Base-by-base conservation (phyloP, 2,797 vertebrate species). In the Vultur gryphus region DNA sequence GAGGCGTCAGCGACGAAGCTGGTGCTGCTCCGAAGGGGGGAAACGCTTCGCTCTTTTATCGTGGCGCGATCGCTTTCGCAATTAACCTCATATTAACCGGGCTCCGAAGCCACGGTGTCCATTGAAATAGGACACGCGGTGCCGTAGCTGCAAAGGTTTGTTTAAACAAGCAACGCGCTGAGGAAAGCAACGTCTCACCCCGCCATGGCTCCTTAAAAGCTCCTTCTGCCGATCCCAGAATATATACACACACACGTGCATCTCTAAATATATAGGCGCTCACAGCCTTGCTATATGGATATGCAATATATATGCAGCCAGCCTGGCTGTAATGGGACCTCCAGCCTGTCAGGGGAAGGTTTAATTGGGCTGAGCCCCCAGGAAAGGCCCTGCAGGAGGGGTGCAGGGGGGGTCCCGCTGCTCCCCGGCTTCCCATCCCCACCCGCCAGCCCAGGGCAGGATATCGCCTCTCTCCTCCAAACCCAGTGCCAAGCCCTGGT, bases 211-310 rank as follows among this genome's bases (percentile, higher is more conserved):
- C 49, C 73, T 48, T 12, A 15, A 21, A 64, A 54, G 33, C 67
- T 33, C 61, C 65, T 81, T 3, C 87, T 77, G 84, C 48, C 3
- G 3, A 10, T 62, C 49, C 72, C 54, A 2, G 39, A 28, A 12
- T 7, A 25, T 5, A 3, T 5, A 25, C 3, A 29, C 20, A 20
- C 35, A 7, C 33, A 18, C 0, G 3, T 6, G 10, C 23, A 6
- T 17, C 39, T 29, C 28, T 15, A 7, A 33, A 10, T 2, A 2
- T 11, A 17, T 4, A 54, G 28, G 43, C 2, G 1, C 48, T 71
- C 18, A 1, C 14, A 19, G 52, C 28, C 83, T 16, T 0, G 0
- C 65, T 4, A 0, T 2, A 8, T 0, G 51, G 51, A 0, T 35
- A 2, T 5, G 46, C 7, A 9, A 21, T 10, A 16, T 3, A 13